Evolutionary conservation across 2,888 invertebrate genomes (phyloP).

Genomic region (Ametastegia equiseti): DNA sequence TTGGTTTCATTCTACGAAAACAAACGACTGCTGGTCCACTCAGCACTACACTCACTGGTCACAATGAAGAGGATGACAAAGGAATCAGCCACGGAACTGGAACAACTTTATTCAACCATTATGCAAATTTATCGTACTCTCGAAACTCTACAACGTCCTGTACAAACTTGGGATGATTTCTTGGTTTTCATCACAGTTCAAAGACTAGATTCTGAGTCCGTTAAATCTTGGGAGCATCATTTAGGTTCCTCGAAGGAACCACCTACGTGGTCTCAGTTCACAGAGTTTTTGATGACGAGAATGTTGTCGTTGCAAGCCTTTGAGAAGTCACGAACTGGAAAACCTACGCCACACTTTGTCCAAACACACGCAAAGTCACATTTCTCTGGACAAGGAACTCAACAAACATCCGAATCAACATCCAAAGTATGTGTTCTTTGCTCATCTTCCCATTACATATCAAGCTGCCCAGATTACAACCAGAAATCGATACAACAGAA

Average conservation of each 20-base stretch:
- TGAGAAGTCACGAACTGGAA: not conserved
- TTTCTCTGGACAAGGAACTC: not conserved
- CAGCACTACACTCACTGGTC: conserved; percentile 40
- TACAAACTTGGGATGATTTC: conserved; percentile 49
- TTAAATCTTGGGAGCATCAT: not conserved
- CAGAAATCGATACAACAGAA: not conserved
- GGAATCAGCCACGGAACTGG: conserved; percentile 46
- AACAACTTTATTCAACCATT: conserved; percentile 38
- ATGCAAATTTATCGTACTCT: conserved; percentile 48
- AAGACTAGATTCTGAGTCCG: not conserved
- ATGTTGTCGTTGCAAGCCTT: not conserved
- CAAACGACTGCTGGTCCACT: conserved; percentile 45
- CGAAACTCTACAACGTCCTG: conserved; percentile 46
- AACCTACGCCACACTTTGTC: not conserved
- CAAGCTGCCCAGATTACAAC: not conserved
- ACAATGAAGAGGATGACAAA: conserved; percentile 34
- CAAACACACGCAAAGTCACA: not conserved
- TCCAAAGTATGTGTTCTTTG: no score
- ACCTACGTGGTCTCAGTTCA: not conserved
- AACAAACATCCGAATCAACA: no score
- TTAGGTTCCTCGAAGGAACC: not conserved
- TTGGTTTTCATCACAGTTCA: conserved; percentile 33
- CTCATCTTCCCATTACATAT: no score
- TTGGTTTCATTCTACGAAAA: conserved; percentile 49
- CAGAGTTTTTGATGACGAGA: not conserved